Conservation (phyloP, 2,797 vertebrate genomes). For the Lutjanus argentimaculatus region DNA sequence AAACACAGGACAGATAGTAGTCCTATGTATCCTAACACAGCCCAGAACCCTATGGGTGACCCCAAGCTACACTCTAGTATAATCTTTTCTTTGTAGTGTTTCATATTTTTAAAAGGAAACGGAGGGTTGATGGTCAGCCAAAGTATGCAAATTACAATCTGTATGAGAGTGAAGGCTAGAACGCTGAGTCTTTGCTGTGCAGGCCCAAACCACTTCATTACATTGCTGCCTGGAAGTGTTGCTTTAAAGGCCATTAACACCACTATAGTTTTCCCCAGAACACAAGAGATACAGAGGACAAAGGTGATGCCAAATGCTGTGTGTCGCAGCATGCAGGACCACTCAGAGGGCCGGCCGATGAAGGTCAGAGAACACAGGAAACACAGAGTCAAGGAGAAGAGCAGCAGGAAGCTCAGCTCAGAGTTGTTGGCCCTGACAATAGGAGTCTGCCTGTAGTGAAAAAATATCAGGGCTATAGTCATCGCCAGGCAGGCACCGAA, state of each 20-base stretch:
- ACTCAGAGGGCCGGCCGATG: conserved; percentile 83
- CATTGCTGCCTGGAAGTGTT: conserved; percentile 78
- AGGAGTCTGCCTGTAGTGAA: conserved; percentile 81
- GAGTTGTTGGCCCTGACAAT: conserved; percentile 87
- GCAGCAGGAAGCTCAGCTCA: conserved; percentile 86
- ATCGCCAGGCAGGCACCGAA: conserved; percentile 82
- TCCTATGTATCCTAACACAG: conserved; percentile 84
- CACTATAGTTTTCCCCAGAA: conserved; percentile 85
- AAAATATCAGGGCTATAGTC: conserved; percentile 83
- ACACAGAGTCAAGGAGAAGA: conserved; percentile 86
- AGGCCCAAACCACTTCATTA: conserved; percentile 86
- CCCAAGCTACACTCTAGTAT: conserved; percentile 84
- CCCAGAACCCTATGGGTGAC: conserved; percentile 82
- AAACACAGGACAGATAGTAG: conserved; percentile 83
- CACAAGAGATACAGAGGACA: conserved; percentile 85
- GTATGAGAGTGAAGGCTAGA: conserved; percentile 80
- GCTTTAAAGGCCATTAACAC: conserved; percentile 86
- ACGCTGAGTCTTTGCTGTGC: conserved; percentile 84
- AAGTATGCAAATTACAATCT: conserved; percentile 81
- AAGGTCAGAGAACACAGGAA: conserved; percentile 88
- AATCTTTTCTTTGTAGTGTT: conserved; percentile 79
- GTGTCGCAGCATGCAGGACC: conserved; percentile 88
- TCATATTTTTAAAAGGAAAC: conserved; percentile 78
- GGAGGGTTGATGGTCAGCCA: conserved; percentile 84
- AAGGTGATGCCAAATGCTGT: conserved; percentile 86